These are phyloP conservation scores for Clarias fuscus DNA, from an alignment of 2,797 vertebrate genomes.

Conservation along the genomic window DNA sequence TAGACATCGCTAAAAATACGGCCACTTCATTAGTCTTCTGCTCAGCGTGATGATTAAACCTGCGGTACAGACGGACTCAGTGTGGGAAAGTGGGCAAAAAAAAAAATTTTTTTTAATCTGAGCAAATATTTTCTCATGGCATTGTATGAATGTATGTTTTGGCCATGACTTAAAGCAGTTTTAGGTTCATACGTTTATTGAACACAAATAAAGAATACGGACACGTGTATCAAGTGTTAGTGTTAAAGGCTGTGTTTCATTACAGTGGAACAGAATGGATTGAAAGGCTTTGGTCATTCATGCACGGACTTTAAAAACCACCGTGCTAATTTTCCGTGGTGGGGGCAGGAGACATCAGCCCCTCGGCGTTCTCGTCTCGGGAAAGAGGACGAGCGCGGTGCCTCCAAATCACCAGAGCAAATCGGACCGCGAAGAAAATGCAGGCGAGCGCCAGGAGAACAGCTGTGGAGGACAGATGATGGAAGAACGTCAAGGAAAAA, in stretches of 20 bases:
- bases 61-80: neutral
- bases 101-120: neutral
- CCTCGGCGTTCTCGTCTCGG: neutral
- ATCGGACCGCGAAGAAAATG: constrained; percentile 62
- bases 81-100: constrained; percentile 17
- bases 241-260: constrained; percentile 1
- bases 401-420: constrained; percentile 67
- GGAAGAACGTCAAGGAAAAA: neutral
- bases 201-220: neutral
- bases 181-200: neutral
- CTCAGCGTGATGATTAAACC: no score
- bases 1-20: neutral
- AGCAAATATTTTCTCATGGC: constrained; percentile 26
- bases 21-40: neutral
- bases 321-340: constrained; percentile 8
- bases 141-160: constrained; percentile 5
- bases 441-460: constrained; percentile 66
- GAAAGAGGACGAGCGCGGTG: constrained; percentile 63
- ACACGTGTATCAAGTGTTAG: neutral
- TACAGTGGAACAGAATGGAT: no score
- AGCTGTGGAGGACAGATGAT: constrained; percentile 51
- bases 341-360: constrained; percentile 20
- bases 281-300: neutral
- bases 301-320: neutral
- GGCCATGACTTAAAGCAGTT: neutral